A percentile compares a stretch with the other conserved stretches of the same genome.
phyloP scores from a whole-genome alignment of 2,888 invertebrate species.

The Campoplex nolae region DNA sequence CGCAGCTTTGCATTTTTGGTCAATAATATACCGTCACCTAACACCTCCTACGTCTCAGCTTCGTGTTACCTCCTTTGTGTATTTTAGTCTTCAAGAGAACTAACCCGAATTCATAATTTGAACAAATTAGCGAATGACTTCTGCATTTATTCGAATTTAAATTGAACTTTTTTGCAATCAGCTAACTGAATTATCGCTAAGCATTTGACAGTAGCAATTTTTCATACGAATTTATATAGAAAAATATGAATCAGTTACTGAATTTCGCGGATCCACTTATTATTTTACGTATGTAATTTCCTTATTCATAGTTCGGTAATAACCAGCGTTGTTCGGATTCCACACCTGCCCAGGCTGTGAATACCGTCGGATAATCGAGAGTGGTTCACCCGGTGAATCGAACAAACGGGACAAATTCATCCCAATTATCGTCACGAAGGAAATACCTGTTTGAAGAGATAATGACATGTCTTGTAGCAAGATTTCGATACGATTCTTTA shows the following conservation, averaged over 20 bases:
- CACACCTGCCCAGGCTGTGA: slow-evolving; percentile 49
- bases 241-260: slow-evolving; percentile 1
- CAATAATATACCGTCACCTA: slow-evolving; percentile 16
- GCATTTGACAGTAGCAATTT: background rate
- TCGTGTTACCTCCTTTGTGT: background rate
- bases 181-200: background rate
- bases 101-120: background rate
- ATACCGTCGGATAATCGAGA: slow-evolving; percentile 51
- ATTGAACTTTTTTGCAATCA: background rate
- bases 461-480: slow-evolving; percentile 38
- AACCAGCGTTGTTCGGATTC: slow-evolving; percentile 20
- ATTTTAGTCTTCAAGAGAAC: background rate
- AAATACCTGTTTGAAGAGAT: slow-evolving; percentile 48
- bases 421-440: slow-evolving; percentile 73
- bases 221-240: background rate
- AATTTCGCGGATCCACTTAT: background rate
- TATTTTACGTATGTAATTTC: background rate
- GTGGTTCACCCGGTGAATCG: slow-evolving; percentile 38
- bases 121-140: background rate
- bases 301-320: slow-evolving; percentile 9
- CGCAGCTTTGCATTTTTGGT: slow-evolving; percentile 1
- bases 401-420: slow-evolving; percentile 72
- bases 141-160: background rate
- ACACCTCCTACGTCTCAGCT: slow-evolving; percentile 24
- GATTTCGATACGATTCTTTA: slow-evolving; percentile 55